Percentiles rank a stretch among this genome's conserved stretches.
phyloP scores from a whole-genome alignment of 2,113 vertebrate species.

The Serilophus lunatus region DNA sequence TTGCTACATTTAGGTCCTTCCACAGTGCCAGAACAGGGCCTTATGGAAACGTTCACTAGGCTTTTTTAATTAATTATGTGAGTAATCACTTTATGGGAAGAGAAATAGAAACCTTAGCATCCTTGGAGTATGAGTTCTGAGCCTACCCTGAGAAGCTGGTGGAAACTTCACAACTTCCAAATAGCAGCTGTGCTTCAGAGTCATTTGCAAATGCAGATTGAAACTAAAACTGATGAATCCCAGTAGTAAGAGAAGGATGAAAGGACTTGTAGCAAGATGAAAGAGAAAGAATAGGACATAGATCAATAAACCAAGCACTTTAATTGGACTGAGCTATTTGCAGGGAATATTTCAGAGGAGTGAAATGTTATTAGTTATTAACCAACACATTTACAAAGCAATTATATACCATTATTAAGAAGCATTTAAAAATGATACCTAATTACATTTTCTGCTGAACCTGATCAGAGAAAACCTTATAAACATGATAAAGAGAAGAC shows the following conservation, averaged over 20 bases:
- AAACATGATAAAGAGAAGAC: background rate
- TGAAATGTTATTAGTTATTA: background rate
- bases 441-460: background rate
- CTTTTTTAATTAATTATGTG: background rate
- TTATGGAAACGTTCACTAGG: background rate
- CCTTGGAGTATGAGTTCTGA: background rate
- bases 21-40: background rate
- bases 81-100: background rate
- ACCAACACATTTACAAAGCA: background rate
- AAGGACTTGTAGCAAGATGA: background rate
- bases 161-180: background rate
- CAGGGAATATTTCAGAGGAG: background rate
- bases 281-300: background rate
- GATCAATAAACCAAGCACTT: background rate
- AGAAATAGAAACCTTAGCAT: background rate
- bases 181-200: background rate
- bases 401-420: background rate
- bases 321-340: background rate
- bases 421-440: background rate
- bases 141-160: background rate
- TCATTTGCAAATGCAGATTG: background rate
- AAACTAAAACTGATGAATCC: background rate
- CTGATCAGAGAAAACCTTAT: too few species aligned
- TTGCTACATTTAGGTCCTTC: background rate
- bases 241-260: background rate